Evolutionary conservation across 1,140 invertebrate genomes (phyloP), one percentile per base, ranked within the genome.

Genomic region (Colletes gigas): DNA sequence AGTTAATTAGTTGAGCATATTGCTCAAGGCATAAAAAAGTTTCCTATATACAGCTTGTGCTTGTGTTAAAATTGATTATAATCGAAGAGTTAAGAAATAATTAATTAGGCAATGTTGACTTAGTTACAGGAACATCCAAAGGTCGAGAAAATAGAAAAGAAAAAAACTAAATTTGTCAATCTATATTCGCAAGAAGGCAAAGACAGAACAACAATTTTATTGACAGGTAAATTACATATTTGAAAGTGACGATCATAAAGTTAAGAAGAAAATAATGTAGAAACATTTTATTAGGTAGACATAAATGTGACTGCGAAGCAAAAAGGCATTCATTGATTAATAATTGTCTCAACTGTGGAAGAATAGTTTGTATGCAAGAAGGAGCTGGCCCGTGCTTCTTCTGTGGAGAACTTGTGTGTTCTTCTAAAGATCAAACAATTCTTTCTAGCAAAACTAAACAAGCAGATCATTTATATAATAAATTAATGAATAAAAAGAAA

Each of bases 341-440:
- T 90, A 99, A 99, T 93, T 99, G 99, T 89, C 89, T 97, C 0
- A 95, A 96, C 71, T 99, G 99, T 94, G 99, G 99, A 0, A 94
- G 98, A 82, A 97, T 99, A 88, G 97, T 99, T 39, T 99, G 99
- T 94, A 95, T 95, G 72, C 98, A 99, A 94, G 99, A 99, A 94
- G 98, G 99, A 3, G 96, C 98, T 54, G 99, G 99, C 1, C 97
- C 98, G 2, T 99, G 99, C 91, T 94, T 99, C 14, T 98, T 97
- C 89, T 99, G 99, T 94, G 97, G 96, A 3, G 95, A 96, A 86
- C 91, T 97, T 82, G 98, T 98, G 92, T 97, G 96, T 88, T 96
- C 96, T 3, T 93, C 94, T n/a, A 95, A 97, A 83, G 96, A 98
- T 89, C 94, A 95, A 89, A 94, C 94, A 81, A 92, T 97, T 54